Percentiles rank a stretch among this genome's conserved stretches.
Conservation (phyloP, 2,888 invertebrate genomes). For the Barypeithes pellucidus region DNA sequence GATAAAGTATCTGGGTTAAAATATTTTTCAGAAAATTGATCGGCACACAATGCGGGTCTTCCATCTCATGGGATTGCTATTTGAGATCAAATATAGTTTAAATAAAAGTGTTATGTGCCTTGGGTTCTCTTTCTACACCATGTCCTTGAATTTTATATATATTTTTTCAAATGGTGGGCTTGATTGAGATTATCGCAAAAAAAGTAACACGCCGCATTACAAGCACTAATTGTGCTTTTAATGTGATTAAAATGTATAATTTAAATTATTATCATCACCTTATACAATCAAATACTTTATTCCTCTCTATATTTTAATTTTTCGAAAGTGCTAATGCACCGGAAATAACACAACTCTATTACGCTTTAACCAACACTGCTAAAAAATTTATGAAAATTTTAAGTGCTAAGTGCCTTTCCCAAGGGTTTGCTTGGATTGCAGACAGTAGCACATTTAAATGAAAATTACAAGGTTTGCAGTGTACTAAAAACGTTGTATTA, state of each 20-base stretch:
- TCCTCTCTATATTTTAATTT: background rate
- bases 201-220: too few relatives aligned
- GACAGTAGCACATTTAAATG: slow-evolving; percentile 13
- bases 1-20: slow-evolving; percentile 10
- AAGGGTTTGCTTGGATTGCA: slow-evolving; percentile 8
- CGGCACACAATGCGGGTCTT: background rate
- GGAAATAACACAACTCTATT: slow-evolving; percentile 1
- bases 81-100: background rate
- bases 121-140: too few relatives aligned
- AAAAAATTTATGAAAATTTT: slow-evolving; percentile 16
- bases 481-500: slow-evolving; percentile 1
- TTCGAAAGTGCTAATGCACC: background rate
- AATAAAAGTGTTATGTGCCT: too few relatives aligned
- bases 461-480: slow-evolving; percentile 10
- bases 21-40: slow-evolving; percentile 10
- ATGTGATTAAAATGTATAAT: too few relatives aligned
- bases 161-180: too few relatives aligned
- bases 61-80: background rate
- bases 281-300: background rate
- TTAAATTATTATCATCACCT: too few relatives aligned
- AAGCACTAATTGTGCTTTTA: too few relatives aligned
- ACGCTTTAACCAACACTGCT: background rate
- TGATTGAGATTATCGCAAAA: too few relatives aligned
- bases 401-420: slow-evolving; percentile 14
- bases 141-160: too few relatives aligned